Percentiles rank a stretch among this genome's conserved stretches.
Conservation (phyloP, 1,140 invertebrate species). For the Drosophila bocqueti region DNA sequence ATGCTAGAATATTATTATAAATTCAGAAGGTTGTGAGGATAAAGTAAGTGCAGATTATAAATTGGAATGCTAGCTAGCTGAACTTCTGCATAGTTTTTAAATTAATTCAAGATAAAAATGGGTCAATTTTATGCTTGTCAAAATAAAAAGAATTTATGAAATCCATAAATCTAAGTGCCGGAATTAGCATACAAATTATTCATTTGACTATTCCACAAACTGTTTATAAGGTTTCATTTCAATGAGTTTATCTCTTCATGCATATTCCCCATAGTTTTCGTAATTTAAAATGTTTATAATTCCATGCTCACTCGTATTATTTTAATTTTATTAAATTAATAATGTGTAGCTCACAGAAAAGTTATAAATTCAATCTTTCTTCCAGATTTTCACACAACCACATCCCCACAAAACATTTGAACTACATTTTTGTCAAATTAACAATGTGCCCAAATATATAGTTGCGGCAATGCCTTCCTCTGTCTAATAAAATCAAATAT, state of each 20-base stretch:
- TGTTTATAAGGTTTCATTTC: too few species aligned
- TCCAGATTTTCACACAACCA: background rate
- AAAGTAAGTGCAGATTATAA: too few species aligned
- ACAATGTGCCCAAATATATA: constrained; percentile 36
- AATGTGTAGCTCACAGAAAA: background rate
- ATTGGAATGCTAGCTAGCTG: background rate
- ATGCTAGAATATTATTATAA: constrained; percentile 1
- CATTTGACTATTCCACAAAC: background rate
- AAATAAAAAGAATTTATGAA: background rate
- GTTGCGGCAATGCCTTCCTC: constrained; percentile 31
- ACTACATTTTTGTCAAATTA: constrained; percentile 42
- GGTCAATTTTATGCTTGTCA: background rate
- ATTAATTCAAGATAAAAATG: background rate
- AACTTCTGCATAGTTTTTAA: background rate
- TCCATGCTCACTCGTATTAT: too few species aligned
- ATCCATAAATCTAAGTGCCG: background rate
- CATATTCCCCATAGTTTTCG: background rate
- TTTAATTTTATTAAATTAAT: background rate
- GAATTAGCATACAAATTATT: background rate
- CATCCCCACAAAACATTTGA: constrained; percentile 12
- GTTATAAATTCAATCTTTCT: background rate
- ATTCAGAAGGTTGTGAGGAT: background rate
- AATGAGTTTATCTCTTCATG: too few species aligned
- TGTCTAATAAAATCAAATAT: constrained; percentile 76
- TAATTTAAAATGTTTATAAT: background rate